Evolutionary conservation across 2,113 vertebrate species (phyloP).

Genomic region (Ardeotis arabs): DNA sequence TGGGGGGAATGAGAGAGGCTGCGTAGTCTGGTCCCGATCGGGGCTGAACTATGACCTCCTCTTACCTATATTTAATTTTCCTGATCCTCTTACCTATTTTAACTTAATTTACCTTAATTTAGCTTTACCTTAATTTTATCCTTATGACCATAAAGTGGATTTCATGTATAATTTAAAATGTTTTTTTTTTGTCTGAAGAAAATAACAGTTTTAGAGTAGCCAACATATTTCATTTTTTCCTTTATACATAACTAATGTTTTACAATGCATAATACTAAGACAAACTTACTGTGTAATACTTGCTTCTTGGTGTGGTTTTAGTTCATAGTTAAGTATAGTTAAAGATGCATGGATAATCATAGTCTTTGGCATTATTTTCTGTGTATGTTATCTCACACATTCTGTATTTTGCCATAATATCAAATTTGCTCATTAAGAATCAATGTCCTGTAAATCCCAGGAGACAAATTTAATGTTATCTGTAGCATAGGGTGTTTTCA

Average conservation of each 20-base stretch:
- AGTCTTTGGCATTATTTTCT: slow-evolving; percentile 3
- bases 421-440: slow-evolving; percentile 67
- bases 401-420: slow-evolving; percentile 53
- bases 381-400: background rate
- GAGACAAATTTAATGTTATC: slow-evolving; percentile 36
- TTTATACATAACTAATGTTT: background rate
- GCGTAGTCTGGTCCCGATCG: too few relatives aligned
- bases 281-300: background rate
- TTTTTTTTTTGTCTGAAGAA: background rate
- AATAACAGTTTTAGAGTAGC: background rate
- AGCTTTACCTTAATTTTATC: background rate
- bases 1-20: too few relatives aligned
- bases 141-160: background rate
- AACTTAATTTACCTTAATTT: too few relatives aligned
- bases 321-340: background rate
- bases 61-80: background rate
- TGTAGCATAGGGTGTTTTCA: slow-evolving; percentile 39
- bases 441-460: slow-evolving; percentile 60
- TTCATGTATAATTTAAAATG: background rate
- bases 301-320: background rate
- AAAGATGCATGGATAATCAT: background rate
- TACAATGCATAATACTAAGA: background rate
- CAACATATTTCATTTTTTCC: background rate
- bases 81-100: background rate
- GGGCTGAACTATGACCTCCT: too few relatives aligned